Conservation (phyloP, 2,888 invertebrate genomes). For the Drosophila quasianomalipes region DNA sequence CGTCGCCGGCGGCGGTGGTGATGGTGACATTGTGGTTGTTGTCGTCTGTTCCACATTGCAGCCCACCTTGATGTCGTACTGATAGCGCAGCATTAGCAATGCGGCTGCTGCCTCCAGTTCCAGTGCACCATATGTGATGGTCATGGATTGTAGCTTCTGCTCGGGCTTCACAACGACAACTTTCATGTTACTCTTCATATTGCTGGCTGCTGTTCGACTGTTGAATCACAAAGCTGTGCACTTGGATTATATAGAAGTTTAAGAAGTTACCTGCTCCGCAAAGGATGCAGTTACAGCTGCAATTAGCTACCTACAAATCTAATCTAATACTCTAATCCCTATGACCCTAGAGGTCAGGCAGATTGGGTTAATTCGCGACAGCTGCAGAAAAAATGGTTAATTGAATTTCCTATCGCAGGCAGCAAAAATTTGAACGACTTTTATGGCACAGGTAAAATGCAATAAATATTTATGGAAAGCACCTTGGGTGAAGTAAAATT, state of each 20-base stretch:
- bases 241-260: conserved; percentile 44
- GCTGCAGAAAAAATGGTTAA: conserved; percentile 27
- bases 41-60: background rate
- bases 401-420: conserved; percentile 27
- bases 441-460: conserved; percentile 29
- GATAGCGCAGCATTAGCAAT: conserved; percentile 67
- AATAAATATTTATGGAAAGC: background rate
- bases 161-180: background rate
- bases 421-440: conserved; percentile 3
- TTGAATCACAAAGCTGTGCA: conserved; percentile 8
- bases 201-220: conserved; percentile 41
- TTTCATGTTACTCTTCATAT: conserved; percentile 52
- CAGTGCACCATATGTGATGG: conserved; percentile 24
- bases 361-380: conserved; percentile 37
- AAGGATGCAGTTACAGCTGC: background rate
- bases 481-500: background rate
- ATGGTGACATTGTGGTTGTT: conserved; percentile 5
- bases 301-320: conserved; percentile 58
- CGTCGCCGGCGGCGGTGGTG: background rate
- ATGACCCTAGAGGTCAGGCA: conserved; percentile 13
- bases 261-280: conserved; percentile 48
- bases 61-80: conserved; percentile 34
- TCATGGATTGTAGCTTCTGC: conserved; percentile 3
- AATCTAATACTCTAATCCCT: conserved; percentile 19
- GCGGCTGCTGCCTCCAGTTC: conserved; percentile 73